These are phyloP conservation scores for Trissolcus basalis DNA, from an alignment of 1,140 invertebrate species.

Conservation along the genomic window DNA sequence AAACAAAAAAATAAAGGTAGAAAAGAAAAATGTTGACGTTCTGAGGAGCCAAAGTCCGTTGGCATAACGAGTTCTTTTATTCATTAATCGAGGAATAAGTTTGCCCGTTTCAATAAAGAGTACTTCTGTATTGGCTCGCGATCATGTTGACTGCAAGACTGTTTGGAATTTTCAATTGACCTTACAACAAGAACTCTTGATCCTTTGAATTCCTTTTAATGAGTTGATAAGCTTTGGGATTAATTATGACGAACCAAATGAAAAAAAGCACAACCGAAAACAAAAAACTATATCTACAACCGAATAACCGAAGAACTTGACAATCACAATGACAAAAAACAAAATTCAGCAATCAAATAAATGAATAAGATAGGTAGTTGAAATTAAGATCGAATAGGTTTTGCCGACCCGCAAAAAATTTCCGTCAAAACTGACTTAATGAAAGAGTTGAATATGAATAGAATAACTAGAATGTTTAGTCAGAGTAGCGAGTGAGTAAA, in stretches of 20 bases:
- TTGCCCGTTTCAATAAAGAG: constrained; percentile 3
- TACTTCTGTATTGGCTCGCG: constrained; percentile 14
- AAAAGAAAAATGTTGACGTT: neutral
- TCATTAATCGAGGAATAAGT: neutral
- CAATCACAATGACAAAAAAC: no score
- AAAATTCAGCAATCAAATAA: no score
- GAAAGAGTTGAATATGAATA: no score
- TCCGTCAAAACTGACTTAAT: no score
- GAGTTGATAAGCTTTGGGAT: constrained; percentile 31
- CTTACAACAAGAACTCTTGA: constrained; percentile 35
- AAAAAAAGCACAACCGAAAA: constrained; percentile 31
- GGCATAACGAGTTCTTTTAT: neutral
- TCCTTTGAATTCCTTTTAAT: constrained; percentile 51
- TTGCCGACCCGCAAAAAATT: neutral
- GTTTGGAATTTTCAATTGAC: constrained; percentile 52
- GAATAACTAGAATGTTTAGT: no score
- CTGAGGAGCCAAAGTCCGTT: neutral
- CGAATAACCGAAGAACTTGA: no score
- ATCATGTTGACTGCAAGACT: constrained; percentile 22
- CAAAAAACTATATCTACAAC: neutral
- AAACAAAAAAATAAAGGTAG: no score
- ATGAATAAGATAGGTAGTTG: no score
- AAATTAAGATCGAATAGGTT: no score
- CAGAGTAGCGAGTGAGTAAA: no score
- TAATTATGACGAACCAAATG: constrained; percentile 42